Base-by-base conservation (phyloP, 2,113 vertebrate genomes). In the Semicossyphus pulcher region DNA sequence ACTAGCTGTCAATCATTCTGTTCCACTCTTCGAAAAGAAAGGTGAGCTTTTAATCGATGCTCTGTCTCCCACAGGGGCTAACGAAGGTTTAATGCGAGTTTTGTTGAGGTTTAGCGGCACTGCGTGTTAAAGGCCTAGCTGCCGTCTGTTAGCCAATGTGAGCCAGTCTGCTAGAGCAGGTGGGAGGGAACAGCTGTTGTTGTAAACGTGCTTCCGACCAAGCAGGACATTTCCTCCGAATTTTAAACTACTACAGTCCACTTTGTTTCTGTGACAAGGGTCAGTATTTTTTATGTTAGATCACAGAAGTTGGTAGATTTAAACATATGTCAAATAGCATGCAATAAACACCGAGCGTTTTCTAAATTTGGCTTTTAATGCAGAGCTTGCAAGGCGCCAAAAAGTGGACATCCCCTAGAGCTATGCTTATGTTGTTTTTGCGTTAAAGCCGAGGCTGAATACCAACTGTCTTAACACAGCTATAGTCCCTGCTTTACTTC, bases 141-240 rank as follows among this genome's bases (percentile, higher is more conserved):
- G 61, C 71, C 69, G 76, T 56, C 49, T 77, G 78, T 32, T 81
- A 88, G 82, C 85, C 72, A 66, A 52, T 67, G 68, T 75, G 70
- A 78, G 76, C 58, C 76, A 45, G 78, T 77, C 56, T 79, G 86
- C 51, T 18, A 44, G 56, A 81, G 87, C 81, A 80, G 78, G 90
- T 90, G 91, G 90, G 91, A 85, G 87, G 91, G 85, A 86, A 90
- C 89, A 89, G 85, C 78, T 87, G 89, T 53, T 63, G 59, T 29
- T 76, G 59, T 41, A 72, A 87, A 79, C 78, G 78, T 70, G 87
- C 80, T 84, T 81, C 88, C 69, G 68, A 89, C 77, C n/a, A 54
- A 60, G 77, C 16, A 54, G 60, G 79, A 86, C 16, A 74, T 76
- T 58, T 60, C 45, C 23, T 48, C n/a, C 1, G 16, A 20, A 1